phyloP scores from a whole-genome alignment of 2,113 vertebrate genomes.

The Collichthys lucidus region DNA sequence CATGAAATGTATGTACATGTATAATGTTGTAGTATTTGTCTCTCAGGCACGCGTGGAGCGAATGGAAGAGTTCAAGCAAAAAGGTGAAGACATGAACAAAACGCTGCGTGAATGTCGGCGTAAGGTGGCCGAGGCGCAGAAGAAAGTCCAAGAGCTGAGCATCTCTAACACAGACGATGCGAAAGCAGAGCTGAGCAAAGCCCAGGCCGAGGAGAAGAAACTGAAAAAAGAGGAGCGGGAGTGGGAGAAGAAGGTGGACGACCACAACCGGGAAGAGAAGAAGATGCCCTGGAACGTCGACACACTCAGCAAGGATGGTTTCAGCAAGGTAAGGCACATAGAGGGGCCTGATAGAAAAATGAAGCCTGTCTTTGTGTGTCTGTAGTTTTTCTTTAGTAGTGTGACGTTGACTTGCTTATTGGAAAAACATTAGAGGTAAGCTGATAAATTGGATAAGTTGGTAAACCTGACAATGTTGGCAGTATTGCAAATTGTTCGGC shows the following conservation, averaged over 20 bases:
- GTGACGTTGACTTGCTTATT: neutral
- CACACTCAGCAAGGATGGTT: conserved; percentile 94
- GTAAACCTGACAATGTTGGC: neutral
- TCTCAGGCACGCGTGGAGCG: conserved; percentile 92
- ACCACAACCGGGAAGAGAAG: conserved; percentile 90
- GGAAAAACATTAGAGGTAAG: neutral
- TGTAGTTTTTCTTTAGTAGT: neutral
- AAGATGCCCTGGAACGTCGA: conserved; percentile 97
- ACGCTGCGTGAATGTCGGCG: conserved; percentile 84
- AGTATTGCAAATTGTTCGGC: neutral
- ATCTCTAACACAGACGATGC: conserved; percentile 37
- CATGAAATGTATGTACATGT: neutral
- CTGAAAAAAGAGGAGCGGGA: conserved; percentile 89
- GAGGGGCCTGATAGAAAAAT: no score
- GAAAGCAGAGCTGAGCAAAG: conserved; percentile 82
- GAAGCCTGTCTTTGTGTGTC: neutral
- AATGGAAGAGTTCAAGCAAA: conserved; percentile 93
- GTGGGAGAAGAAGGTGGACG: conserved; percentile 87
- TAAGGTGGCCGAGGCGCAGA: conserved; percentile 88
- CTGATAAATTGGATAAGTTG: no score
- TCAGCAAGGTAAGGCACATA: conserved; percentile 91
- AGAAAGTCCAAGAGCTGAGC: conserved; percentile 85
- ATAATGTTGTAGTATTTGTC: neutral
- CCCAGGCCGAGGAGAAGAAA: conserved; percentile 88
- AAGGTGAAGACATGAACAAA: conserved; percentile 88